These are phyloP conservation scores for Tachyglossus aculeatus DNA, from an alignment of 2,797 vertebrate genomes.

Conservation along the genomic window DNA sequence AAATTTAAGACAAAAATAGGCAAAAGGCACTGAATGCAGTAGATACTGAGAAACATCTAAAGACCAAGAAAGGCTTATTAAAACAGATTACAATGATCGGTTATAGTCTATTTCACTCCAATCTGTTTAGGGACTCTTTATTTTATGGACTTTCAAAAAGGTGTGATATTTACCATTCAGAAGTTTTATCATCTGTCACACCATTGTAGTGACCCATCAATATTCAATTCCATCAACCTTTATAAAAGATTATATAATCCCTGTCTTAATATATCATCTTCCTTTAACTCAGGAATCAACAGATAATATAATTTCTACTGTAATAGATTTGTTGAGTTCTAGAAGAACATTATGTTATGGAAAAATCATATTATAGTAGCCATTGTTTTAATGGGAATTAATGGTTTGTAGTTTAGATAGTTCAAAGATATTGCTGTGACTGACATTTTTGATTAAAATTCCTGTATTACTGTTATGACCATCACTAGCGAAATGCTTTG, in stretches of 20 bases:
- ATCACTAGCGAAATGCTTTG: too few species aligned
- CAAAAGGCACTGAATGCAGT: too few species aligned
- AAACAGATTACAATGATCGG: slow-evolving; percentile 20
- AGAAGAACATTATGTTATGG: too few species aligned
- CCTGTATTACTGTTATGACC: too few species aligned
- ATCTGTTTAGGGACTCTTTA: slow-evolving; percentile 26
- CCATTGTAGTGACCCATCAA: slow-evolving; percentile 3
- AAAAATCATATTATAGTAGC: too few species aligned
- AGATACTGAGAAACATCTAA: slow-evolving; percentile 18
- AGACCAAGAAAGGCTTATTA: slow-evolving; percentile 33
- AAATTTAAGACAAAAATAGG: slow-evolving; percentile 13
- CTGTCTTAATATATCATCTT: neutral
- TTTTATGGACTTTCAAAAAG: slow-evolving; percentile 40
- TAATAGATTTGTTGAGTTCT: too few species aligned
- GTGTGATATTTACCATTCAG: slow-evolving; percentile 22
- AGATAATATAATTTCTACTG: slow-evolving; percentile 40
- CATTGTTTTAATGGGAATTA: too few species aligned
- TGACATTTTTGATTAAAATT: too few species aligned
- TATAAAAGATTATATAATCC: neutral
- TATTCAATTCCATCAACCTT: slow-evolving; percentile 5
- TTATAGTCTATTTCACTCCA: slow-evolving; percentile 25
- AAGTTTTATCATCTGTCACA: neutral
- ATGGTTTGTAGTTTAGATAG: too few species aligned
- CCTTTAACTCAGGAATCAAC: slow-evolving; percentile 23
- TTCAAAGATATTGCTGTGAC: too few species aligned